Evolutionary conservation across 2,888 invertebrate species (phyloP).

Genomic region (Alviniconcha strummeri): DNA sequence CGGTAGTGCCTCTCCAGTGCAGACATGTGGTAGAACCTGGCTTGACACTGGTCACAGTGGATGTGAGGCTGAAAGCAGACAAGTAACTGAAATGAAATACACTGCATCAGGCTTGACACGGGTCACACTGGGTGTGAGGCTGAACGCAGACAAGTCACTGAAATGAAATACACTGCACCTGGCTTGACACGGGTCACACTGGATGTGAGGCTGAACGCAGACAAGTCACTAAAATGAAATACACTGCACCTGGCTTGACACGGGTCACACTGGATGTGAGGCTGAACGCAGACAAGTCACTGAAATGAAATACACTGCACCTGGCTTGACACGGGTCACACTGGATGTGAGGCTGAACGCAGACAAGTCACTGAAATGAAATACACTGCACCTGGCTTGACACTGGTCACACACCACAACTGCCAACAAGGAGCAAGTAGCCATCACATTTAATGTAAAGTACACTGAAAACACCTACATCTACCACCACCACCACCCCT

Average conservation of each 20-base stretch:
- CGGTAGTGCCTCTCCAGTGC: constrained; percentile 17
- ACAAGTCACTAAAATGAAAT: too few species aligned
- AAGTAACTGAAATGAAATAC: too few species aligned
- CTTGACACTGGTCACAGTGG: constrained; percentile 5
- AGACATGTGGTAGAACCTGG: constrained; percentile 30
- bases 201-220: constrained; percentile 25
- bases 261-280: constrained; percentile 16
- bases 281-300: constrained; percentile 18
- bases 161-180: not conserved
- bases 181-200: constrained; percentile 12
- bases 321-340: constrained; percentile 12
- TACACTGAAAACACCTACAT: too few species aligned
- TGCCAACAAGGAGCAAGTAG: too few species aligned
- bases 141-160: constrained; percentile 5
- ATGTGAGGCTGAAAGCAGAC: constrained; percentile 27
- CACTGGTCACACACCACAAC: too few species aligned
- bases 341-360: constrained; percentile 23
- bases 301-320: not conserved
- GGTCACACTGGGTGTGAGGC: constrained; percentile 22
- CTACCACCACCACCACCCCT: too few species aligned
- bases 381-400: too few species aligned
- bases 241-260: constrained; percentile 9
- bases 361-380: too few species aligned
- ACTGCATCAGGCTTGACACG: too few species aligned
- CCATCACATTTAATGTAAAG: too few species aligned